Base-by-base conservation (phyloP, 1,140 invertebrate genomes). In the Anastrepha obliqua region DNA sequence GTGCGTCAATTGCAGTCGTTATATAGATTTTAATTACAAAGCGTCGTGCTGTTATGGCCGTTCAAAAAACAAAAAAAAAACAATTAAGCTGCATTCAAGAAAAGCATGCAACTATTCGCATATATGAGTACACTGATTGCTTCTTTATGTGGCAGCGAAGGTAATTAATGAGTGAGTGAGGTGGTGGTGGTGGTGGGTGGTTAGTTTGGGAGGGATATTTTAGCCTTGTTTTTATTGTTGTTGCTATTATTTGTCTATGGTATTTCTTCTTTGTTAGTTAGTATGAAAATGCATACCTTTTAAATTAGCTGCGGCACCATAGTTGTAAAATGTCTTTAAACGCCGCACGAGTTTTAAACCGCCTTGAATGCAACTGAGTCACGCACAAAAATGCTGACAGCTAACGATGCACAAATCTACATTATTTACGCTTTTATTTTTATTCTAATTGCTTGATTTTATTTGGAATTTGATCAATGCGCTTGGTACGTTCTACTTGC, bases 371-470 rank as follows among this genome's bases (percentile, higher is more conserved):
- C 42, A 47, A 44, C 42, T 44, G 67, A 74, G 42, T 74, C 67
- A 74, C 67, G 42, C 67, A 74, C 67, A 47, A 44, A 74, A 15
- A 7, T 3, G 67, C 42, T 42, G 42, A 44, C 67, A 74, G 42
- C 1, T 17, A 74, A n/a, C 67, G 15, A 17, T 47, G 67, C 15
- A 70, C 13, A 44, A 42, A 17, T 39, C 42, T 47, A 47, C 29
- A 13, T 74, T 47, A 47, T 74, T 47, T 44, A n/a, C 42, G 42
- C 2, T 39, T 67, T 67, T 67, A 29, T 67, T 2, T 64, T 74
- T 74, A 74, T 74, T 74, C 67, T 74, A 74, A 74, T 47, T 44
- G 67, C 39, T 15, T 74, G 67, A 42, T 74, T 74, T 74, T 8
- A 74, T 74, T 47, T 74, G 44, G 67, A 29, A 17, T 74, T 2